Base-by-base conservation (phyloP, 2,113 vertebrate genomes). In the Pholis gunnellus region DNA sequence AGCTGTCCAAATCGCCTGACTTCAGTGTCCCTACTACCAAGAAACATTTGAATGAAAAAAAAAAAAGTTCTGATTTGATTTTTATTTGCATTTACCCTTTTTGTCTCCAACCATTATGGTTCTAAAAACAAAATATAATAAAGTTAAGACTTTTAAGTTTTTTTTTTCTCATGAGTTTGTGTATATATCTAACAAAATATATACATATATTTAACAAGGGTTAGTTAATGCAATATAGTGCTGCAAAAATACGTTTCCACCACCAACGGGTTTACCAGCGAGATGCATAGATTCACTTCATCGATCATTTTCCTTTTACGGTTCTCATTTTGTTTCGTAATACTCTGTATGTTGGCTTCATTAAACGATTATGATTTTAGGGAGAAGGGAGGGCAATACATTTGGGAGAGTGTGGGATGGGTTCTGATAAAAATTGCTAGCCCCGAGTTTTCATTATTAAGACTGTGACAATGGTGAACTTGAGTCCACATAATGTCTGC, bases 61-160 rank as follows among this genome's bases (percentile, higher is more conserved):
- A 76, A 89, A 75, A 72, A 83, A 88, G 70, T 90, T 76, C 79
- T 79, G 79, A 93, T 92, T 92, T 90, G 74, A 80, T 83, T 90
- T 92, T 91, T 86, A 72, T 88, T 88, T 57, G 64, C 88, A 91
- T 92, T 90, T 93, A 88, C 71, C 83, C 84, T 88, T 91, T 91
- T 92, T 92, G 89, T 90, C 84, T 92, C 74, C 90, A 91, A 93
- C 91, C 89, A 82, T 91, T 89, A 88, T 92, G 91, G 93, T 93
- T 93, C 92, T 91, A 90, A 91, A 89, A 94, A 90, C 84, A 82
- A 94, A 94, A 89, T 90, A 94, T 92, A 95, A 95, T 96, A 96
- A 96, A 95, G 90, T 92, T 91, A 95, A 94, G 83, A 95, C 92
- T 94, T 96, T 96, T 94, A 92, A 88, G 89, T 93, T 89, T 89